Base-by-base conservation (phyloP, 2,113 vertebrate genomes). In the Lepidothrix coronata region DNA sequence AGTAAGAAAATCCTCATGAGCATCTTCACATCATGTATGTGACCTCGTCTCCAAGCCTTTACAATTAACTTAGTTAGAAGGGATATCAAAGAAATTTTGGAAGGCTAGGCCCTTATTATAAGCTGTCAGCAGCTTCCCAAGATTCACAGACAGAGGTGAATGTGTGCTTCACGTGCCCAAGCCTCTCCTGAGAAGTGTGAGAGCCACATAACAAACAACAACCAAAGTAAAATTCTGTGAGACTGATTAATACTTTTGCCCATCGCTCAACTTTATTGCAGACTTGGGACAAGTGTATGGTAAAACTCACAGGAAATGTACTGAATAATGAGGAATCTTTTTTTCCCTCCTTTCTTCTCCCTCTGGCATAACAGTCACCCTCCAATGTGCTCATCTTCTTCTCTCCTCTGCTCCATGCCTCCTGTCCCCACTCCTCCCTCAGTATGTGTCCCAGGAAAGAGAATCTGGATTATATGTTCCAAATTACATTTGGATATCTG, bases 91-190 rank as follows among this genome's bases (percentile, higher is more conserved):
- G 27, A 93, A 85, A 83, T 9, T 61, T 23, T 39, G 10, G 21
- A 16, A 39, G 27, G 21, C 35, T 68, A 48, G 27, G 10, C 33
- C 41, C 2, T 48, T 55, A 8, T 2, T 22, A 16, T 37, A 51
- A 82, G 18, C 28, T 82, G 33, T 17, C 23, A 81, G 14, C 6
- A 30, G 9, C 71, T 85, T 54, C 12, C 10, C 33, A 39, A 5
- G 30, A 12, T 57, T 44, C 28, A 72, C 27, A 88, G 37, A 15
- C 48, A 63, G 43, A 75, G 12, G 31, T 15, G 89, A 71, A 46
- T 0, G 2, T 0, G 1, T 51, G 28, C 13, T 33, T 91, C 37
- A 3, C 11, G 2, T 9, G 9, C 43, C 51, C 28, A 23, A 46
- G 19, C 12, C 73, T 77, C 72, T 59, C 41, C n/a, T 44, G 48